These are phyloP conservation scores for Benthosema pterotum DNA, from an alignment of 2,797 vertebrate genomes.

Conservation along the genomic window DNA sequence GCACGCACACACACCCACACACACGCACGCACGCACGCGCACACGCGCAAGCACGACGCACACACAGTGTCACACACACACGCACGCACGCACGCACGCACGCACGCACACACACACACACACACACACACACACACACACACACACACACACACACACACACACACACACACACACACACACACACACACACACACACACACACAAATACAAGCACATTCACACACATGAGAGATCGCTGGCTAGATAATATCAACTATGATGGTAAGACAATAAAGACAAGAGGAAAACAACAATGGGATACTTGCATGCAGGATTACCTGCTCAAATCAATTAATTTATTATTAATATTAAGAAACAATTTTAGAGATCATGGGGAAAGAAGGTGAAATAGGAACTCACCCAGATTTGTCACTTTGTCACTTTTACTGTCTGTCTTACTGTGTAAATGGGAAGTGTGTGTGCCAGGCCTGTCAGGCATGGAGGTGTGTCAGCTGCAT, in stretches of 20 bases:
- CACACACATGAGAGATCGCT: not conserved
- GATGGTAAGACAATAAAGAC: too few species aligned
- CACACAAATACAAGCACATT: not conserved
- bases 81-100: constrained; percentile 4
- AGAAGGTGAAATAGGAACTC: too few species aligned
- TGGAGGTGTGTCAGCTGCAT: not conserved
- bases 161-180: not conserved
- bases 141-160: not conserved
- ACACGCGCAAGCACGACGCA: not conserved
- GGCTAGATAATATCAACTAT: too few species aligned
- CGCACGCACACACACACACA: not conserved
- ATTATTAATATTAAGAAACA: too few species aligned
- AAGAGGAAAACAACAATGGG: too few species aligned
- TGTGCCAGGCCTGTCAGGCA: not conserved
- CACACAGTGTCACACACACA: not conserved
- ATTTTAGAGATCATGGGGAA: too few species aligned
- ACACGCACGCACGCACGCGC: not conserved
- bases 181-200: not conserved
- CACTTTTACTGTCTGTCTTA: not conserved
- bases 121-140: not conserved
- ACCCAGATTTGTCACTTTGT: not conserved
- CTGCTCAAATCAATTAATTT: too few species aligned
- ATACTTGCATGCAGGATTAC: too few species aligned
- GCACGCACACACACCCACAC: not conserved
- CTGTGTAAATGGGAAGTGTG: not conserved